Evolutionary conservation across 1,140 invertebrate species (phyloP), one percentile per base, ranked within the genome.

Genomic region (Lutraria rhynchaena): DNA sequence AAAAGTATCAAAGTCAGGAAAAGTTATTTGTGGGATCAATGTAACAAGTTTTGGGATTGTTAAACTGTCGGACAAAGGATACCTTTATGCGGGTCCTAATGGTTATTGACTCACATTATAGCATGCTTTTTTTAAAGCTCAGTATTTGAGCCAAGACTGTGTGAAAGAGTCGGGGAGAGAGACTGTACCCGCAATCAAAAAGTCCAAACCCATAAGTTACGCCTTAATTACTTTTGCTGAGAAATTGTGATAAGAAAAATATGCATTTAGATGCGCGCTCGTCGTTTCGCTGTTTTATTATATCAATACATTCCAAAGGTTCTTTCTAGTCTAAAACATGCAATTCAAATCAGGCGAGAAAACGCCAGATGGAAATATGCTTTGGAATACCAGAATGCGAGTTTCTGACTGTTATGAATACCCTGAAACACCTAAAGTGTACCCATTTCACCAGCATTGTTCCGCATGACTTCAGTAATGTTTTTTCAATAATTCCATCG

Each of bases 391-490:
- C 75, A 33, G 49, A 41, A 31, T 44, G 17, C 60, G 19, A 51
- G 60, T 77, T 29, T 77, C 49, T 3, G 41, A 67, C 44, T 65
- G 63, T 63, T 77, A 67, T 27, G 27, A 61, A 75, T 74, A 74
- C 58, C 73, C 73, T 44, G 33, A 67, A 75, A 75, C 73, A 75
- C 75, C 63, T 55, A 51, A 77, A 77, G 27, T 67, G 60, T 67
- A 77, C 75, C 24, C 44, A 53, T 37, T 77, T 77, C 61, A 57
- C 61, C 51, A 58, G 37, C 17, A 67, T 17, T 44, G 44, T 55
- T 77, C 31, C 75, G 75, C 75, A 65, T 67, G 24, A 46, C 44
- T 77, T 19, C 4, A 17, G 37, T 67, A n/a, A 77, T 77, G 75
- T 65, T 67, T 77, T 77, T 77, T 55, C 75, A 77, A 77, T 58